These are phyloP conservation scores for Amphilophus citrinellus DNA, from an alignment of 2,113 vertebrate species.

Conservation along the genomic window DNA sequence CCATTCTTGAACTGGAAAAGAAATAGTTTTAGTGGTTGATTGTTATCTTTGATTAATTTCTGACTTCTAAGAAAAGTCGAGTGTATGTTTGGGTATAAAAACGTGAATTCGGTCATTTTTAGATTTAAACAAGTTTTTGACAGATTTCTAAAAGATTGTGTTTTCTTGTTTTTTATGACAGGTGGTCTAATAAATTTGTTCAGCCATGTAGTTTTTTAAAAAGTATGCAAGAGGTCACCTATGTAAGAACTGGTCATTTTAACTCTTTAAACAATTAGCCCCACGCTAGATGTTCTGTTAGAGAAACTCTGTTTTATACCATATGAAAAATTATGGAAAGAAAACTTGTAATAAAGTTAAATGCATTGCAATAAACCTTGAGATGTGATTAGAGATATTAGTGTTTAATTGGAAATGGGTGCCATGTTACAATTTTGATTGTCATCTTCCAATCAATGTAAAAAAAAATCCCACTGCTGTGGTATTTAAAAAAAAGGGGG, in stretches of 20 bases:
- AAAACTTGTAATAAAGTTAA: accelerated
- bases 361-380: not conserved
- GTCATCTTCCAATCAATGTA: not conserved
- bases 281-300: too few relatives aligned
- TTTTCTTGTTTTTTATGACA: not conserved
- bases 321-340: not conserved
- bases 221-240: not conserved
- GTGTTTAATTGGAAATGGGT: not conserved
- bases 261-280: not conserved
- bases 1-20: not conserved
- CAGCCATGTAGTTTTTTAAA: not conserved
- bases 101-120: too few relatives aligned
- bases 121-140: too few relatives aligned
- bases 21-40: not conserved
- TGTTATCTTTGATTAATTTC: not conserved
- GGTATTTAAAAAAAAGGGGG: not conserved
- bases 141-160: not conserved
- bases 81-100: too few relatives aligned
- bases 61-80: too few relatives aligned
- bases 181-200: not conserved
- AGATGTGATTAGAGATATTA: not conserved
- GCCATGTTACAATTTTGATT: not conserved
- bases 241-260: not conserved
- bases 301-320: too few relatives aligned
- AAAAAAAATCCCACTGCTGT: too few relatives aligned